phyloP scores from a whole-genome alignment of 2,888 invertebrate species.

The Adela reaumurella region DNA sequence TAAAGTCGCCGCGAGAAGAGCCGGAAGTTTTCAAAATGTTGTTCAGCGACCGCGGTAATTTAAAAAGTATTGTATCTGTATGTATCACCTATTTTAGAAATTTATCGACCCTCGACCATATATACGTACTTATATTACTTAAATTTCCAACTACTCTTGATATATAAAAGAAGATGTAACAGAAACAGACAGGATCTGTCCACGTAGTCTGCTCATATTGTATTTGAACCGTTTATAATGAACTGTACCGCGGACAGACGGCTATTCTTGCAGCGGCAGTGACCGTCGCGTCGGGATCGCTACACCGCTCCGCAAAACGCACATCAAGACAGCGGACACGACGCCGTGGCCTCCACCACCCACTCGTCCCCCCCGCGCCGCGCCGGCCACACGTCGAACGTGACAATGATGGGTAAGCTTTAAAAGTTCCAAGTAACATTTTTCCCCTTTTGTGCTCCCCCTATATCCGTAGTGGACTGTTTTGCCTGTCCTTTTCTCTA shows the following conservation, averaged over 20 bases:
- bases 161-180: too few relatives aligned
- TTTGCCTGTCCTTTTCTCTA: constrained; percentile 10
- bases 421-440: constrained; percentile 28
- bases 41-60: too few relatives aligned
- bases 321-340: constrained; percentile 21
- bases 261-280: constrained; percentile 7
- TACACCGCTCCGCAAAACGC: constrained; percentile 27
- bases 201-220: background rate
- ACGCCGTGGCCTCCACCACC: constrained; percentile 7
- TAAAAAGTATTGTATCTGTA: too few relatives aligned
- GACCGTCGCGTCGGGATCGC: constrained; percentile 14
- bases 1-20: too few relatives aligned
- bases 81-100: too few relatives aligned
- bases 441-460: constrained; percentile 42
- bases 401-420: constrained; percentile 51
- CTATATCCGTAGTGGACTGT: constrained; percentile 2
- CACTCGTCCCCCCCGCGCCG: constrained; percentile 15
- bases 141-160: too few relatives aligned
- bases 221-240: background rate
- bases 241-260: background rate
- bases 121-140: too few relatives aligned
- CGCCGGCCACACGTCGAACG: constrained; percentile 32
- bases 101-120: too few relatives aligned
- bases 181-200: too few relatives aligned
- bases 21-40: too few relatives aligned